Evolutionary conservation across 1,140 invertebrate genomes (phyloP).

Genomic region (Cydia splendana): DNA sequence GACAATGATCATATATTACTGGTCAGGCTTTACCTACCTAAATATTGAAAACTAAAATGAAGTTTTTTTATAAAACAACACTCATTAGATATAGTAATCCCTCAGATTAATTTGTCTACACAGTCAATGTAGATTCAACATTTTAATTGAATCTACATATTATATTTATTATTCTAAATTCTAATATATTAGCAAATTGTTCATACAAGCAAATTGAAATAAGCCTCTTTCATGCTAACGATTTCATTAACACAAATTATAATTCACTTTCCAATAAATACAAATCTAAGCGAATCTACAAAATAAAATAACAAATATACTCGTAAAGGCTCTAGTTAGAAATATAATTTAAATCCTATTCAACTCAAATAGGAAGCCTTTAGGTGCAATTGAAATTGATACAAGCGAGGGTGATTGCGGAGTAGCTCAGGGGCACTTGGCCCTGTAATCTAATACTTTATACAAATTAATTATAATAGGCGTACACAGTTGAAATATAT

Average conservation of each 20-base stretch:
- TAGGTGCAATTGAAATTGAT: constrained; percentile 12
- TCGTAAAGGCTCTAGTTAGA: neutral
- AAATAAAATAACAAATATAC: neutral
- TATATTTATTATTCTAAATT: neutral
- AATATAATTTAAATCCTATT: constrained; percentile 21
- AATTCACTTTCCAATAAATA: neutral
- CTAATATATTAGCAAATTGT: neutral
- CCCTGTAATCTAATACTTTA: constrained; percentile 4
- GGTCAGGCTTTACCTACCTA: no score
- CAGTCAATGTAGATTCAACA: neutral
- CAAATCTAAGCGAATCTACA: neutral
- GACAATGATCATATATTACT: no score
- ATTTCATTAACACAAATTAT: neutral
- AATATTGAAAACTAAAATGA: no score
- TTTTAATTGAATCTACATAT: neutral
- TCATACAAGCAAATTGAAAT: neutral
- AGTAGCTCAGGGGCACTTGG: constrained; percentile 5
- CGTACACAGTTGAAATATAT: neutral
- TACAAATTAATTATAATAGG: neutral
- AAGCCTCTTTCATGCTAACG: neutral
- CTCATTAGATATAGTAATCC: no score
- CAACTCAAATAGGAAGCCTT: neutral
- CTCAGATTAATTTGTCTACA: no score
- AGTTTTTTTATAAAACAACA: no score
- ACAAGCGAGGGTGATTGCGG: constrained; percentile 24